Conservation (phyloP, 2,797 vertebrate genomes). For the Gephyroberyx darwinii region DNA sequence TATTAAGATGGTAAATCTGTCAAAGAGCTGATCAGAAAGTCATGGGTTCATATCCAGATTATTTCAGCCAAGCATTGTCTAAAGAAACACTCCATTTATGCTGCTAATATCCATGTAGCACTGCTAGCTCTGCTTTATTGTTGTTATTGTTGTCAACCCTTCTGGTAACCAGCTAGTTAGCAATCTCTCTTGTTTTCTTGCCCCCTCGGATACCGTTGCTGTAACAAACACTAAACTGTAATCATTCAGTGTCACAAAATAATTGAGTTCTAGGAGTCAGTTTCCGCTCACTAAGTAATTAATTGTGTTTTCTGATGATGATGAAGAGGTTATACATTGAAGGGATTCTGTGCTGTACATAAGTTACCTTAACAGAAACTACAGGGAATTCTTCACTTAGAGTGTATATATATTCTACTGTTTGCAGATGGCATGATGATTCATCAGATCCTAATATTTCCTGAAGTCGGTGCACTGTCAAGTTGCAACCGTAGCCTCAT, state of each 20-base stretch:
- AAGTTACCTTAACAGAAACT: constrained; percentile 22
- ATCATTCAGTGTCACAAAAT: constrained; percentile 13
- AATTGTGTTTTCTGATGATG: constrained; percentile 36
- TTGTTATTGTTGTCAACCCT: too few species aligned
- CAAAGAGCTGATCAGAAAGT: too few species aligned
- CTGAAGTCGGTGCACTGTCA: constrained; percentile 31
- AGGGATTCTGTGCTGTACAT: constrained; percentile 34
- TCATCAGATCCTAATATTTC: constrained; percentile 40
- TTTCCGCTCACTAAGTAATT: constrained; percentile 29
- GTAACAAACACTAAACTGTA: too few species aligned
- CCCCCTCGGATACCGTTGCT: too few species aligned
- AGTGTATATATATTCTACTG: constrained; percentile 47
- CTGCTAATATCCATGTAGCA: too few species aligned
- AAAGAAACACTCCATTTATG: too few species aligned
- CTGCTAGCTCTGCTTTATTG: too few species aligned
- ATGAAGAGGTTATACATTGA: constrained; percentile 32
- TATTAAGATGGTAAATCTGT: too few species aligned
- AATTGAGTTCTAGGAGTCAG: constrained; percentile 17
- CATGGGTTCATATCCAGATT: too few species aligned
- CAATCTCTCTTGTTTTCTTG: too few species aligned
- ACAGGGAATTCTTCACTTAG: constrained; percentile 18
- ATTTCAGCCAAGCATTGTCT: too few species aligned
- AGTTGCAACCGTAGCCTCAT: constrained; percentile 2
- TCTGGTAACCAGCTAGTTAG: too few species aligned
- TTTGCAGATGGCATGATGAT: constrained; percentile 47